Percentiles rank a stretch among this genome's conserved stretches.
These are phyloP conservation scores for Brachyhypopomus gauderio DNA, from an alignment of 2,113 vertebrate species.

Conservation along the genomic window DNA sequence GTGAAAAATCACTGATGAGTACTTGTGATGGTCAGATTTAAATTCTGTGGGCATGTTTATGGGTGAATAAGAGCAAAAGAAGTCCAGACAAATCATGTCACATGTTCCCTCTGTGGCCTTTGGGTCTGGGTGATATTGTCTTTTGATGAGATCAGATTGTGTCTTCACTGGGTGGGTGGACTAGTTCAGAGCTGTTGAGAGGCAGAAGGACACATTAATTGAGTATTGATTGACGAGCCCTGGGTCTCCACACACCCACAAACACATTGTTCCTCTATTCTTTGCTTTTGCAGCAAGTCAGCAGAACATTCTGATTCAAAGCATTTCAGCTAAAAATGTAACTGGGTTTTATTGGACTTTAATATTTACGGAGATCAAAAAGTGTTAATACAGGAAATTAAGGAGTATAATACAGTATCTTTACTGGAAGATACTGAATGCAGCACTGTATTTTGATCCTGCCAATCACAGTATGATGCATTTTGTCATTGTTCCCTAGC, in stretches of 20 bases:
- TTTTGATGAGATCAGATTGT: not conserved
- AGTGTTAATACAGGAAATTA: conserved; percentile 1
- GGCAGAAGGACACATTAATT: conserved; percentile 6
- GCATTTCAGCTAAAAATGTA: not conserved
- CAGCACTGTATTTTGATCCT: not conserved
- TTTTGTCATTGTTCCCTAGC: not conserved
- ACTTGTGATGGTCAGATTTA: not conserved
- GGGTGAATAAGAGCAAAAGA: not conserved
- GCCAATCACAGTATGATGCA: not conserved
- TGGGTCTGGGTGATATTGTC: not conserved
- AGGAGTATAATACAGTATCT: not conserved
- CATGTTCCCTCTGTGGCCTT: not conserved
- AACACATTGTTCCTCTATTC: not conserved
- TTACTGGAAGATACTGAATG: not conserved
- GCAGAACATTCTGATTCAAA: not conserved
- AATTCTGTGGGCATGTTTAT: not conserved
- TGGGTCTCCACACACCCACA: not conserved
- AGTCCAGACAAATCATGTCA: not conserved
- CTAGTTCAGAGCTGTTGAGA: not conserved
- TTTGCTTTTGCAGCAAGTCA: conserved; percentile 4
- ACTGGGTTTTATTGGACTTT: not conserved
- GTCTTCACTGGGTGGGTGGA: not conserved
- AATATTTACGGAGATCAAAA: not conserved
- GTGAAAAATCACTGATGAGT: not conserved
- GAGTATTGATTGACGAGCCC: conserved; percentile 33